These are phyloP conservation scores for Eurois occulta DNA, from an alignment of 2,888 invertebrate genomes.

Conservation along the genomic window DNA sequence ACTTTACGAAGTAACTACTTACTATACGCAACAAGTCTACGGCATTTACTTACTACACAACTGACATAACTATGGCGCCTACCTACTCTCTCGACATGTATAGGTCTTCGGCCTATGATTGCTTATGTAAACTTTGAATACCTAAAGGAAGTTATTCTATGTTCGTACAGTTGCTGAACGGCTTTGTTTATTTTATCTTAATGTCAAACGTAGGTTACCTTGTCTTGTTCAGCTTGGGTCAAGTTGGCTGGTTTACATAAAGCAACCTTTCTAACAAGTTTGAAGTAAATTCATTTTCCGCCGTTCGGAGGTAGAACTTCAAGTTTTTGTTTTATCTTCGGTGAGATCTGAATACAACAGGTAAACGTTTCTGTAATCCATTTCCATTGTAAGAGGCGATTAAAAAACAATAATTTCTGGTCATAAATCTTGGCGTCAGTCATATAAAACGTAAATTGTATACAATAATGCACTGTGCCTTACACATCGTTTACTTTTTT, in stretches of 20 bases:
- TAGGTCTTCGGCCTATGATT: conserved; percentile 25
- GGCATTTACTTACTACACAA: conserved; percentile 35
- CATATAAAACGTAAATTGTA: conserved; percentile 16
- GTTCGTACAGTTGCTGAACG: conserved; percentile 6
- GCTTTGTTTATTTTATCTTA: conserved; percentile 24
- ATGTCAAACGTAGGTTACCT: conserved; percentile 30
- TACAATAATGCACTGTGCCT: conserved; percentile 16
- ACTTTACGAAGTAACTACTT: conserved; percentile 40
- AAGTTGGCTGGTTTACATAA: background rate
- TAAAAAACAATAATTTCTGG: background rate
- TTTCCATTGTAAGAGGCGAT: background rate
- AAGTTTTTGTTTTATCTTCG: background rate
- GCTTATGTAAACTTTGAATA: conserved; percentile 15
- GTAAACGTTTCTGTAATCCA: background rate
- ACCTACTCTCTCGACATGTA: background rate
- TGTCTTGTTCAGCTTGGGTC: background rate
- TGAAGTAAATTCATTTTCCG: background rate
- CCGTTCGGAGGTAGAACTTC: background rate
- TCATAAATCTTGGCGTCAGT: background rate
- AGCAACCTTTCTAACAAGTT: background rate
- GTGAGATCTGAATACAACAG: background rate
- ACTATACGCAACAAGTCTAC: conserved; percentile 50
- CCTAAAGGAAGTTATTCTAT: background rate
- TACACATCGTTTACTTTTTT: conserved; percentile 54
- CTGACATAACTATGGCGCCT: conserved; percentile 22